Percentiles rank a stretch among this genome's conserved stretches.
Evolutionary conservation across 2,888 invertebrate genomes (phyloP).

Genomic region (Hydrotaea cyrtoneurina): DNA sequence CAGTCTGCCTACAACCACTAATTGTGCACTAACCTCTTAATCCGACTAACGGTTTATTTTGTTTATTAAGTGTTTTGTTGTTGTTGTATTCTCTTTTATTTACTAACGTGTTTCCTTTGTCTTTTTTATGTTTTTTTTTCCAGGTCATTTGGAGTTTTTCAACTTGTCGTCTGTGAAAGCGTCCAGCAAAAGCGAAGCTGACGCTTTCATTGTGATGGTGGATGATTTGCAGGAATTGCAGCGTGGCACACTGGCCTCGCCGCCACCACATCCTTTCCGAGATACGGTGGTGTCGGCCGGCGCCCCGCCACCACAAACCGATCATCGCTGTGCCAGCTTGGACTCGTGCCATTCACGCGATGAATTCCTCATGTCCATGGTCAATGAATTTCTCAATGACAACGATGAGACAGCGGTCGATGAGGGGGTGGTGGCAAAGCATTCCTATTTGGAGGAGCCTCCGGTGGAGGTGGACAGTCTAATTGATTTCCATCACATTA

Average conservation of each 20-base stretch:
- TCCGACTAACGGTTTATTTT: too few species aligned
- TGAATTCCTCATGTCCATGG: conserved; percentile 62
- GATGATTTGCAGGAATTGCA: conserved; percentile 43
- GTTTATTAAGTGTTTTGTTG: too few species aligned
- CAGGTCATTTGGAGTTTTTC: conserved; percentile 59
- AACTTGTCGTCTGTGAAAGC: background rate
- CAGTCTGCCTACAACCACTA: background rate
- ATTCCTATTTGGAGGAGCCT: conserved; percentile 43
- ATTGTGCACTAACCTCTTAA: background rate
- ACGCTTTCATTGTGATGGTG: conserved; percentile 59
- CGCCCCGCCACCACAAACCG: background rate
- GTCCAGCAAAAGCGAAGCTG: too few species aligned
- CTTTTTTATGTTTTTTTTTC: conserved; percentile 48
- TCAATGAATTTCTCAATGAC: conserved; percentile 59
- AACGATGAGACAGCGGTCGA: conserved; percentile 31
- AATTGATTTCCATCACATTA: conserved; percentile 39
- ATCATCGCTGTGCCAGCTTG: conserved; percentile 31
- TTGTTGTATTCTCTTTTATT: background rate
- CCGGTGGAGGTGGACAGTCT: conserved; percentile 35
- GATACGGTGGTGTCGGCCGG: background rate
- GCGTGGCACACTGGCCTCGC: background rate
- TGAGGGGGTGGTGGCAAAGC: background rate
- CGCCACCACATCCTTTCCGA: background rate
- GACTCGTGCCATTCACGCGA: conserved; percentile 60
- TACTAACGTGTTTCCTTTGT: conserved; percentile 41